phyloP scores from a whole-genome alignment of 2,888 invertebrate species.

The Ectropis crepuscularia region DNA sequence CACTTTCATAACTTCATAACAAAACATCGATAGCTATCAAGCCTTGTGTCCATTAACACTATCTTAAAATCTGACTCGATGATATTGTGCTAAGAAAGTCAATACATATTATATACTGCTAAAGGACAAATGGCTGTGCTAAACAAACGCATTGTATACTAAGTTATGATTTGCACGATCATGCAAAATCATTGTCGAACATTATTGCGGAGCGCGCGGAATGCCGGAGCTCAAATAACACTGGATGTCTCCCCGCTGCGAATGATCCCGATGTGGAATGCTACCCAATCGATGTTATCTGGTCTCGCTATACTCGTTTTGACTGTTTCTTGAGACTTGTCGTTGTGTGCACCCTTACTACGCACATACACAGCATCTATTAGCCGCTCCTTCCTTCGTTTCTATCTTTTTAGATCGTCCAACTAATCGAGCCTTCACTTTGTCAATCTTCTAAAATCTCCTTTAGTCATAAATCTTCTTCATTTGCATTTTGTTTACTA shows the following conservation, averaged over 20 bases:
- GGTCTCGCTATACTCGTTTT: slow-evolving; percentile 63
- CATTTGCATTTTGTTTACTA: slow-evolving; percentile 30
- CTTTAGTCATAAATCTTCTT: slow-evolving; percentile 19
- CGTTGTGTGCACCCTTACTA: slow-evolving; percentile 78
- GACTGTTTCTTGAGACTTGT: slow-evolving; percentile 57
- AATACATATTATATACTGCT: slow-evolving; percentile 13
- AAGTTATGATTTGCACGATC: slow-evolving; percentile 47
- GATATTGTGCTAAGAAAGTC: neutral
- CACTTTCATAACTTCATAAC: slow-evolving; percentile 19
- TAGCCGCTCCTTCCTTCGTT: slow-evolving; percentile 84
- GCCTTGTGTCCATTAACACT: slow-evolving; percentile 35
- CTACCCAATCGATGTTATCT: slow-evolving; percentile 63
- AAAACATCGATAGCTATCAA: slow-evolving; percentile 13
- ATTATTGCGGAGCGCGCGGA: slow-evolving; percentile 78
- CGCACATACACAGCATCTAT: slow-evolving; percentile 76
- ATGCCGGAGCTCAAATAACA: slow-evolving; percentile 62
- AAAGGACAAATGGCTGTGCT: slow-evolving; percentile 45
- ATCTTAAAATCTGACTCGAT: slow-evolving; percentile 5
- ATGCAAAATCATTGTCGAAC: slow-evolving; percentile 52
- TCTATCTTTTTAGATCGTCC: slow-evolving; percentile 83
- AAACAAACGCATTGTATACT: slow-evolving; percentile 36
- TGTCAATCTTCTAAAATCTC: slow-evolving; percentile 62
- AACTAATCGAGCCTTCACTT: slow-evolving; percentile 71
- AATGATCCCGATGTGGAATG: slow-evolving; percentile 81
- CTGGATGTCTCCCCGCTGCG: slow-evolving; percentile 73